These are phyloP conservation scores for Tetramorium simillimum DNA, from an alignment of 1,140 invertebrate species.

Conservation along the genomic window DNA sequence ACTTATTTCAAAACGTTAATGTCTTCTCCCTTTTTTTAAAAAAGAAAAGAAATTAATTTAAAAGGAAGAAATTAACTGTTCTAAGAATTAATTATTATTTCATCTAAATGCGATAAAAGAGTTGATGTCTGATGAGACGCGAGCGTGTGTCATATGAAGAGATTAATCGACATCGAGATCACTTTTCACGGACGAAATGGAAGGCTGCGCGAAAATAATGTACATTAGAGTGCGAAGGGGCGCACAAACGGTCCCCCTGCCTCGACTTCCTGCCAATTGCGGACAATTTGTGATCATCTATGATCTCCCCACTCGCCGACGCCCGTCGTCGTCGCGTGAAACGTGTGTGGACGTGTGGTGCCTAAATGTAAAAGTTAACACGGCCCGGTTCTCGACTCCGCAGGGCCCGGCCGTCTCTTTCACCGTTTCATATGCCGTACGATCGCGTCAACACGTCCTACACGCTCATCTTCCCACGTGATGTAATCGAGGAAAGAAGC, in stretches of 20 bases:
- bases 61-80: neutral
- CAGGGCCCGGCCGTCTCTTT: constrained; percentile 13
- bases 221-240: constrained; percentile 79
- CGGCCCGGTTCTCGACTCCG: constrained; percentile 64
- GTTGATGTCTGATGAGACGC: neutral
- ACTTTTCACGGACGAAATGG: constrained; percentile 70
- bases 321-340: constrained; percentile 15
- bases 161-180: constrained; percentile 68
- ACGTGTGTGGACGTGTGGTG: constrained; percentile 66
- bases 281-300: constrained; percentile 85
- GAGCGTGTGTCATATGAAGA: neutral
- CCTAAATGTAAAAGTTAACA: constrained; percentile 78
- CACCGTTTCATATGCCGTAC: constrained; percentile 54
- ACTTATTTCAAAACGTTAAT: neutral
- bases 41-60: neutral
- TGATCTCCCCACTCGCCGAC: constrained; percentile 79
- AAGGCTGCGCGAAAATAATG: constrained; percentile 74
- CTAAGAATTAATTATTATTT: constrained; percentile 8
- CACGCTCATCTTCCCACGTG: constrained; percentile 75
- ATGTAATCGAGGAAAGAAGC: constrained; percentile 69
- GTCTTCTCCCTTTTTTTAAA: neutral
- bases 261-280: constrained; percentile 85
- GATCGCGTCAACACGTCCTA: constrained; percentile 74
- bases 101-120: neutral
- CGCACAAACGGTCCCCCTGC: constrained; percentile 79